Evolutionary conservation across 1,140 invertebrate genomes (phyloP).

Genomic region (Planococcus citri): DNA sequence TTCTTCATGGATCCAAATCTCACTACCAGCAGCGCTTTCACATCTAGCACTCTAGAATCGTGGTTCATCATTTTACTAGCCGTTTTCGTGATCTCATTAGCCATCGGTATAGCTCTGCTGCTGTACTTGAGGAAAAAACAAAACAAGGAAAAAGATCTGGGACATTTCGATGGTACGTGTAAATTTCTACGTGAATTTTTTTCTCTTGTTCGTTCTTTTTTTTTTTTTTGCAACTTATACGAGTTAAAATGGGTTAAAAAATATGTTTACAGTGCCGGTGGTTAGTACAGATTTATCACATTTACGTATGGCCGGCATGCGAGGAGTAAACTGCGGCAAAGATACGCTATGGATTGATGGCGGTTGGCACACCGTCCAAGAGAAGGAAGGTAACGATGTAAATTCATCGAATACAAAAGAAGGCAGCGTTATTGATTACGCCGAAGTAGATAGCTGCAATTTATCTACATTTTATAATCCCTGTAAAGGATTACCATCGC

Average conservation of each 20-base stretch:
- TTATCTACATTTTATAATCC: constrained; percentile 68
- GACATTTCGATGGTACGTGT: constrained; percentile 28
- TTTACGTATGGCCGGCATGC: constrained; percentile 25
- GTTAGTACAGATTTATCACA: constrained; percentile 28
- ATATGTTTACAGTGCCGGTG: constrained; percentile 26
- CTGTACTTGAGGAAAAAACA: constrained; percentile 49
- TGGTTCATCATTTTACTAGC: constrained; percentile 65
- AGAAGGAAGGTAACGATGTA: constrained; percentile 46
- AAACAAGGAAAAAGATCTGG: constrained; percentile 32
- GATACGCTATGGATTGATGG: constrained; percentile 62
- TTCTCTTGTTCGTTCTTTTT: not conserved
- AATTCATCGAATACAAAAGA: constrained; percentile 45
- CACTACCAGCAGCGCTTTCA: constrained; percentile 22
- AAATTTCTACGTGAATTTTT: not conserved
- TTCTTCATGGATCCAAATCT: constrained; percentile 44
- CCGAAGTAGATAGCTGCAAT: constrained; percentile 58
- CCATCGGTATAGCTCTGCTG: constrained; percentile 44
- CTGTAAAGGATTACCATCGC: constrained; percentile 36
- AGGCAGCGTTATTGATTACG: constrained; percentile 44
- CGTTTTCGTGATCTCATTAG: constrained; percentile 48
- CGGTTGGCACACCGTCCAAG: constrained; percentile 53
- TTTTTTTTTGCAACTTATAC: not conserved
- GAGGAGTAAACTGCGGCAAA: constrained; percentile 37
- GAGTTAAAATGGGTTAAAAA: not conserved
- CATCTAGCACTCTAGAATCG: constrained; percentile 39